Evolutionary conservation across 23 tunicate species (phyloP).

Genomic region (Ascidia mentula): DNA sequence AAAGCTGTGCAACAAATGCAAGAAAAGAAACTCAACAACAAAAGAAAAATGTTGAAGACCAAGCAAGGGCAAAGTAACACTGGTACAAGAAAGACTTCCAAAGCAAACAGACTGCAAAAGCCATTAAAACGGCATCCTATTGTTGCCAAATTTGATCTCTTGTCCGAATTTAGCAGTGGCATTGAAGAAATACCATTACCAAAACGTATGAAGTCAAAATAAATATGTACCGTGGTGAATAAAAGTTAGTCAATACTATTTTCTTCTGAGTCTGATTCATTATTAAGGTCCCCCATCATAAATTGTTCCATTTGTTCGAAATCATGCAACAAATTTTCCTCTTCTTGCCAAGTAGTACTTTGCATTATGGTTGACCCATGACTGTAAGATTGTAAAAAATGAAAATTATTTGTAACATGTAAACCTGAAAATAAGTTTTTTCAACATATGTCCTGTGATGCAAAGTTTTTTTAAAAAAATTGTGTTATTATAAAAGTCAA

Average conservation of each 20-base stretch:
- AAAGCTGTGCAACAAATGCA: slow-evolving; percentile 12
- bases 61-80: slow-evolving; percentile 8
- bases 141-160: slow-evolving; percentile 44
- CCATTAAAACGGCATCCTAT: slow-evolving; percentile 31
- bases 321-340: slow-evolving; percentile 27
- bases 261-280: slow-evolving; percentile 2
- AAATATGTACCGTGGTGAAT: background rate
- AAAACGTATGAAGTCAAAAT: background rate
- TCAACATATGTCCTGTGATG: too few species aligned
- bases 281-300: slow-evolving; percentile 42
- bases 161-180: slow-evolving; percentile 89
- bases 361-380: slow-evolving; percentile 3
- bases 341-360: slow-evolving; percentile 8
- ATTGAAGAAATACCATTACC: background rate
- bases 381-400: background rate
- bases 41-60: background rate
- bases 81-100: background rate
- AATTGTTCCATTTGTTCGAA: slow-evolving; percentile 72
- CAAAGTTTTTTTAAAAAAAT: too few species aligned
- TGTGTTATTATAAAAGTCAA: too few species aligned
- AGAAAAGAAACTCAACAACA: background rate
- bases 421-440: too few species aligned
- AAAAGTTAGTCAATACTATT: background rate
- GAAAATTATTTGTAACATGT: background rate
- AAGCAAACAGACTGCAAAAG: too few species aligned